A percentile compares a stretch with the other conserved stretches of the same genome.
phyloP scores from a whole-genome alignment of 2,888 invertebrate species.

The Tenthredo scrophulariae region DNA sequence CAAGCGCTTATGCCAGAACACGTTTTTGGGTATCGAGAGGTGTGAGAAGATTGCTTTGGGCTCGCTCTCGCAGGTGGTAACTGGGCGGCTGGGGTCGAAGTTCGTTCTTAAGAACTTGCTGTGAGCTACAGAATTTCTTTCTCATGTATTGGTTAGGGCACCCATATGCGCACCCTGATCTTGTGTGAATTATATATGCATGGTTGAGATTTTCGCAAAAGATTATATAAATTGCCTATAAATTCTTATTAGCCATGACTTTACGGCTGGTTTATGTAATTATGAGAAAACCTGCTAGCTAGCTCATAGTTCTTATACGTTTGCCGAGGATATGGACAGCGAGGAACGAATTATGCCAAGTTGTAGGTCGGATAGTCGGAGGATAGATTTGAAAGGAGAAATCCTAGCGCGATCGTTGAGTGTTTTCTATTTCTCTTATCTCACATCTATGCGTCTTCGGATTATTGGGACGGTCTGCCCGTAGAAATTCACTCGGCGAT shows the following conservation, averaged over 20 bases:
- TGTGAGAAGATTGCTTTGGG: conserved; percentile 41
- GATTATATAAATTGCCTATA: conserved; percentile 45
- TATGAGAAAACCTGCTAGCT: conserved; percentile 2
- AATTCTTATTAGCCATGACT: conserved; percentile 47
- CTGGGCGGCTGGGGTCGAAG: conserved; percentile 40
- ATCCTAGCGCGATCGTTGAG: background rate
- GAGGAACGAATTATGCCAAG: conserved; percentile 3
- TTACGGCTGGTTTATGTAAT: conserved; percentile 30
- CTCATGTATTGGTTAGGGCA: background rate
- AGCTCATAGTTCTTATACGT: background rate
- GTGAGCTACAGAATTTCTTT: conserved; percentile 1
- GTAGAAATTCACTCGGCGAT: background rate
- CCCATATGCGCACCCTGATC: background rate
- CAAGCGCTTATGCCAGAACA: conserved; percentile 52
- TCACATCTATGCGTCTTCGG: conserved; percentile 6
- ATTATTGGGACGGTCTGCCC: background rate
- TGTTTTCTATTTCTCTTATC: conserved; percentile 27
- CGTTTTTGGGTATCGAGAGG: conserved; percentile 52
- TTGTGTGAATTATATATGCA: conserved; percentile 40
- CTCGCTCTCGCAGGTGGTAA: conserved; percentile 44
- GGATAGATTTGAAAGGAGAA: conserved; percentile 22
- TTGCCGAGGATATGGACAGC: background rate
- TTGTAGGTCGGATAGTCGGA: conserved; percentile 2
- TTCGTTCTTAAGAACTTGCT: conserved; percentile 25
- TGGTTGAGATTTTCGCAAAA: conserved; percentile 38